Percentiles rank a stretch among this genome's conserved stretches.
phyloP scores from a whole-genome alignment of 2,797 vertebrate genomes.

The Clarias platycephalus region DNA sequence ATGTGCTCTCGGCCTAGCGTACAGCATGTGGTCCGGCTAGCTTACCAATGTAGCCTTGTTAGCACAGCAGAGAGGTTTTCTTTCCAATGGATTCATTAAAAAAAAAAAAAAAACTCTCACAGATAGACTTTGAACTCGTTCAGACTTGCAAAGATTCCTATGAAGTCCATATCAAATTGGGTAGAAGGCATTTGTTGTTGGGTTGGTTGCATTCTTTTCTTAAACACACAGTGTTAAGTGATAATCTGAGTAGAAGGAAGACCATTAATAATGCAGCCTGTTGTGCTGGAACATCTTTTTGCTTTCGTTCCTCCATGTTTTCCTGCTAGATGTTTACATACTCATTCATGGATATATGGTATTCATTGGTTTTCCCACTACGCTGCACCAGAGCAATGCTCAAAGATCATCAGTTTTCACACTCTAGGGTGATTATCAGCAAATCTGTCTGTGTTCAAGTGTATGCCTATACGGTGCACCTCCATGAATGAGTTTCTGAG shows the following conservation, averaged over 20 bases:
- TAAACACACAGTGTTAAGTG: not conserved
- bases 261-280: not conserved
- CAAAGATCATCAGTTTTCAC: slow-evolving; percentile 56
- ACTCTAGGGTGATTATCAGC: slow-evolving; percentile 57
- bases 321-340: slow-evolving; percentile 38
- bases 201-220: not conserved
- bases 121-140: slow-evolving; percentile 16
- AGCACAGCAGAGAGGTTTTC: not conserved
- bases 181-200: slow-evolving; percentile 10
- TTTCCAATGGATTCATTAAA: not conserved
- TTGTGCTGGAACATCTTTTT: slow-evolving; percentile 3
- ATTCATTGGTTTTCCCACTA: slow-evolving; percentile 43
- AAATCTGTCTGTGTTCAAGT: slow-evolving; percentile 63
- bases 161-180: slow-evolving; percentile 31
- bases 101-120: not conserved
- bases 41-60: slow-evolving; percentile 20
- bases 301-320: slow-evolving; percentile 20
- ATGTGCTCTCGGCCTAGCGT: slow-evolving; percentile 50
- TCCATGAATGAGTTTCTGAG: slow-evolving; percentile 34
- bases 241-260: not conserved
- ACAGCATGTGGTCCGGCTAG: slow-evolving; percentile 32
- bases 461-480: slow-evolving; percentile 56
- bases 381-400: slow-evolving; percentile 53
- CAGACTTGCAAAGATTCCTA: slow-evolving; percentile 29
- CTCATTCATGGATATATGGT: slow-evolving; percentile 45